Percentiles rank a stretch among this genome's conserved stretches.
Conservation (phyloP, 2,113 vertebrate species). For the Nycticryphes semicollaris region DNA sequence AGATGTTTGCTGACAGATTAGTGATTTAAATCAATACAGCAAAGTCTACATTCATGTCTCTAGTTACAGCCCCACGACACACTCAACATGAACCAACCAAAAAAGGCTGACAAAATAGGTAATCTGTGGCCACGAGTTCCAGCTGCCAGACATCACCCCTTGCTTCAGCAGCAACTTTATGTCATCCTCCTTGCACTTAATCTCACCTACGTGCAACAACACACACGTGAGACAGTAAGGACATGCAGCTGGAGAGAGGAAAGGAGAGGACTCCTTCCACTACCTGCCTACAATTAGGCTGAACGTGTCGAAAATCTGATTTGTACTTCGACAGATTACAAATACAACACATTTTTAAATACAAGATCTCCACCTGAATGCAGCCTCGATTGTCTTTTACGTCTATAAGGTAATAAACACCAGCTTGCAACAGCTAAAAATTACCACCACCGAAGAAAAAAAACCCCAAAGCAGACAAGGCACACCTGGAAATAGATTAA, state of each 20-base stretch:
- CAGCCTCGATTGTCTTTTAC: neutral
- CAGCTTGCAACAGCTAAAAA: neutral
- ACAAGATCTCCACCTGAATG: neutral
- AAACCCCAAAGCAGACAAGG: neutral
- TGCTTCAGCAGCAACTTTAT: neutral
- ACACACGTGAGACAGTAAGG: neutral
- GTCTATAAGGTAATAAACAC: neutral
- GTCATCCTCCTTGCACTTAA: neutral
- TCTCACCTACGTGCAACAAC: neutral
- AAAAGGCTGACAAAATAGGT: neutral
- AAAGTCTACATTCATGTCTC: neutral
- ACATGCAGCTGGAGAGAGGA: rapidly evolving
- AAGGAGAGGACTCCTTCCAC: neutral
- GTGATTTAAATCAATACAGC: neutral
- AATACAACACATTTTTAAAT: neutral
- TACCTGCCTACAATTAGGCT: neutral
- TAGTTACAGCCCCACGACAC: neutral
- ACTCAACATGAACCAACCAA: rapidly evolving
- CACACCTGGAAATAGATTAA: neutral
- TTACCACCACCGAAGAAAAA: neutral
- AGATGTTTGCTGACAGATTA: neutral
- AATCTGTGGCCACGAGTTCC: neutral
- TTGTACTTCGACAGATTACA: neutral
- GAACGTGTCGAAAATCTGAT: neutral
- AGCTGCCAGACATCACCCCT: neutral